Evolutionary conservation across 2,888 invertebrate species (phyloP), one percentile per base, ranked within the genome.

Genomic region (Dendrolimus houi): DNA sequence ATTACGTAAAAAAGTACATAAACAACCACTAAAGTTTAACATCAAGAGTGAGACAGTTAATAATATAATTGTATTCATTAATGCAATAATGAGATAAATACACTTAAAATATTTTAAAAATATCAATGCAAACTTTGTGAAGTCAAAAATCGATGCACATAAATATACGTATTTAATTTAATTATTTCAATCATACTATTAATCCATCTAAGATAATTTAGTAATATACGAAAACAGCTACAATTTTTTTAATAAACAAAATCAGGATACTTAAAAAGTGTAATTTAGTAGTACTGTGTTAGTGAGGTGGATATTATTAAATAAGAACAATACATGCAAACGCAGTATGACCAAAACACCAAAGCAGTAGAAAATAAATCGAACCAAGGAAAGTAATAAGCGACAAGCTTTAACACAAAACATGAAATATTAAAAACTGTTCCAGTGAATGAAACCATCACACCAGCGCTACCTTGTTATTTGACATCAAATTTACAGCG

Each of bases 401-500:
- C 81, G 59, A 66, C 59, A 85, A 83, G 83, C 84, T 67, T 62
- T 64, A 66, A 74, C 67, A 75, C 65, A 69, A 69, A 77, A 77
- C 70, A 72, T 63, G 63, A 59, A 72, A 62, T 64, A 71, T 61
- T 63, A 62, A 57, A 56, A 56, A 58, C 54, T 56, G 10, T 41
- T 70, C 63, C 65, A 73, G 69, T 75, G 63, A 79, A 75, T 81
- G 81, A 82, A 80, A 85, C 84, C 82, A 82, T 77, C 76, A 85
- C 85, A 85, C 84, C 86, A 84, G 12, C 83, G 79, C 85, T 84
- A 86, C 85, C 83, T 83, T 73, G 74, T 77, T 79, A 83, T 68
- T 75, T 81, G 78, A 86, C 83, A 85, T 76, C 82, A 75, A 84
- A 62, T 76, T 70, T 73, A 64, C 70, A 74, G 67, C 74, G 70